phyloP scores from a whole-genome alignment of 2,797 vertebrate genomes.

The Darevskia nairensis region DNA sequence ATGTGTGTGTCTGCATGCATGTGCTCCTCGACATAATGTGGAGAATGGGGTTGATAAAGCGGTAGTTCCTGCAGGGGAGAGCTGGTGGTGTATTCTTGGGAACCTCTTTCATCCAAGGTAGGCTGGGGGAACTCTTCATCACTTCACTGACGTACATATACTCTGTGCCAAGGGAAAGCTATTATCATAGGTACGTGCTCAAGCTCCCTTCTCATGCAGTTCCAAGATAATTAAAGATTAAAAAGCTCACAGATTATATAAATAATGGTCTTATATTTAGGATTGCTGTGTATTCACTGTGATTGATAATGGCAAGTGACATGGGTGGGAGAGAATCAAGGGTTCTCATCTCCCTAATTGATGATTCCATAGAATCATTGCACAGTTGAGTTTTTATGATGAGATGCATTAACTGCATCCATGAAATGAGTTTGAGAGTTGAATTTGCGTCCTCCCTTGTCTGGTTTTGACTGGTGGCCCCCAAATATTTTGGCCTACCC shows the following conservation, averaged over 20 bases:
- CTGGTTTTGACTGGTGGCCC: constrained; percentile 24
- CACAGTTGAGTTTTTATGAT: background rate
- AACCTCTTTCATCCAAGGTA: background rate
- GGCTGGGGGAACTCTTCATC: background rate
- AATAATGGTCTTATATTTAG: background rate
- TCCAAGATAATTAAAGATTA: background rate
- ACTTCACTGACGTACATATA: background rate
- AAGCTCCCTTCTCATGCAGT: background rate
- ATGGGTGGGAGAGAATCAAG: background rate
- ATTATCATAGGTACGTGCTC: background rate
- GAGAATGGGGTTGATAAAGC: background rate
- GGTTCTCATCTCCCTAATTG: background rate
- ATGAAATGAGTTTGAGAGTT: background rate
- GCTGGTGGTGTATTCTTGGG: background rate
- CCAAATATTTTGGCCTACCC: constrained; percentile 34
- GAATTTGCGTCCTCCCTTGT: background rate
- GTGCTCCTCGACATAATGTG: background rate
- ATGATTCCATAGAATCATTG: background rate
- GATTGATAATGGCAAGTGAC: constrained; percentile 13
- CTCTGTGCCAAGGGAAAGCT: background rate
- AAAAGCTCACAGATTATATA: background rate
- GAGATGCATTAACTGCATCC: constrained; percentile 29
- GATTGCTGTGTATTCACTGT: background rate
- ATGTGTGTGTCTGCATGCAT: background rate
- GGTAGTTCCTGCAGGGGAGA: background rate